Evolutionary conservation across 2,888 invertebrate species (phyloP), one percentile per base, ranked within the genome.

Genomic region (Aporophyla lueneburgensis): DNA sequence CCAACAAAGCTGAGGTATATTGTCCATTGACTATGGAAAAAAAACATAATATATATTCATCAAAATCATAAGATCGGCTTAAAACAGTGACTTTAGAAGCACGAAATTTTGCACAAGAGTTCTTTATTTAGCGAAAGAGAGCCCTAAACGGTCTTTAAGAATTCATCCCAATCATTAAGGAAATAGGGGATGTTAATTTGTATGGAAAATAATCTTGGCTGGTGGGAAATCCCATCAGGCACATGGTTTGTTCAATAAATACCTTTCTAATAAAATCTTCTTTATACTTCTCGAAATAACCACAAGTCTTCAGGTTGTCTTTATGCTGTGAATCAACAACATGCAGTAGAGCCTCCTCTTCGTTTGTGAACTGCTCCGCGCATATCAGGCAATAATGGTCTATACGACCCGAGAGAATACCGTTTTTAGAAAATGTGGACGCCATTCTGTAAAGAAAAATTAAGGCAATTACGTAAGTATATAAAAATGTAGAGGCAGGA

Each of bases 341-440:
- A 40, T 86, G 86, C 5, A 40, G 58, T 0, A 80, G 53, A 7
- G 77, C 54, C 1, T 73, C 75, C 10, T 82, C 77, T 21, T 74
- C 80, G 0, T 53, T 56, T n/a, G 2, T 33, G 27, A 86, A 77
- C 5, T 62, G 75, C 7, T n/a, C 43, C 0, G 43, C 33, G 10
- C 85, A 86, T 2, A 76, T 27, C 49, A 86, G 40, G 19, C 85
- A 86, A 27, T 78, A 86, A 51, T 71, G 66, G 40, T 86, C 82
- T 33, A 86, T 9, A 4, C 21, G 27, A 24, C 71, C 78, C 1
- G 65, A 27, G 2, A 84, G 21, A 7, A 86, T 43, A 19, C 74
- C 74, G 54, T 87, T 84, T 63, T 71, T 87, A 4, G 87, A 73
- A 53, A 79, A 77, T 67, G 79, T 79, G 21, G 81, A 59, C 46